These are phyloP conservation scores for Drosophila lacertosa DNA, from an alignment of 1,140 invertebrate genomes.

Conservation along the genomic window DNA sequence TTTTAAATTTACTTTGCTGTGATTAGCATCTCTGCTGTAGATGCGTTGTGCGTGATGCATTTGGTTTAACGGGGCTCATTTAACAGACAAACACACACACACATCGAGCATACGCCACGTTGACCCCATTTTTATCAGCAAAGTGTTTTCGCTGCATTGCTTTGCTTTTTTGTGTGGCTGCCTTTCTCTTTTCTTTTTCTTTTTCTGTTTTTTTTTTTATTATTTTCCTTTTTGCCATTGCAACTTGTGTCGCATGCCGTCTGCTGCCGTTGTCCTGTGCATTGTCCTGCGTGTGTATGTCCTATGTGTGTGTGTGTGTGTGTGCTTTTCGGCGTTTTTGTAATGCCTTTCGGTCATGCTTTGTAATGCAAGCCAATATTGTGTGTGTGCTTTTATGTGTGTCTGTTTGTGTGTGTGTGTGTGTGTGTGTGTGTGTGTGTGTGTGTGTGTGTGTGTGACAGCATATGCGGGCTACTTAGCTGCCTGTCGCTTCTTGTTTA, in stretches of 20 bases:
- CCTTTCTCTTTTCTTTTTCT: not conserved
- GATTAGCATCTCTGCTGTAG: conserved; percentile 63
- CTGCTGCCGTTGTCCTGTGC: conserved; percentile 32
- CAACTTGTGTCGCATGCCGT: conserved; percentile 44
- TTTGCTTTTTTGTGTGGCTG: conserved; percentile 20
- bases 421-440: conserved; percentile 5
- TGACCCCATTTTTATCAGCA: conserved; percentile 42
- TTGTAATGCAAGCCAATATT: conserved; percentile 42
- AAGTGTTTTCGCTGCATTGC: conserved; percentile 31
- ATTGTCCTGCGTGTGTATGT: conserved; percentile 41
- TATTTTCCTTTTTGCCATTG: conserved; percentile 15
- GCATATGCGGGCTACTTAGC: conserved; percentile 33
- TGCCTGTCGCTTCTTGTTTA: conserved; percentile 51
- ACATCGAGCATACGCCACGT: conserved; percentile 44
- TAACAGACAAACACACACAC: conserved; percentile 42
- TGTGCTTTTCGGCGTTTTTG: conserved; percentile 45
- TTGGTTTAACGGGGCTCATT: conserved; percentile 38
- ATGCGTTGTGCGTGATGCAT: conserved; percentile 34
- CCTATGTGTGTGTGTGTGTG: conserved; percentile 18
- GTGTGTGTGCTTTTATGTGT: conserved; percentile 5
- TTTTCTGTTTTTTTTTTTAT: conserved; percentile 13
- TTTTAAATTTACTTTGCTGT: conserved; percentile 60
- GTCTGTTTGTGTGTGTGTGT: conserved; percentile 8
- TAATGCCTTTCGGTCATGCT: conserved; percentile 55
- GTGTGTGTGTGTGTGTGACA: conserved; percentile 9